Evolutionary conservation across 1,140 invertebrate species (phyloP).

Genomic region (Tyrophagus putrescentiae): DNA sequence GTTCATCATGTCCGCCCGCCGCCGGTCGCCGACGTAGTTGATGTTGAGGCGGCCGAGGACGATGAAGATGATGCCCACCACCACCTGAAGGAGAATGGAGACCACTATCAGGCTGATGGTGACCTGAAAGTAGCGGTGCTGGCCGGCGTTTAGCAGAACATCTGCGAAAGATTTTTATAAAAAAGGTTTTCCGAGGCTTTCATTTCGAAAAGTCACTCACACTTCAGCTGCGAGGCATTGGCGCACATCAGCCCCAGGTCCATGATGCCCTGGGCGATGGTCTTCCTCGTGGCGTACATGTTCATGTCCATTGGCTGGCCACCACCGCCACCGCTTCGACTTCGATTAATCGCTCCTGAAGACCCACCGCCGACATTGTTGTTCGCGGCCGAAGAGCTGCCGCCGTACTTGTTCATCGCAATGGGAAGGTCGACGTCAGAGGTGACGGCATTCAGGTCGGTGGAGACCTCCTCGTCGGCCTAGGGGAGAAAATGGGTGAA

Average conservation of each 20-base stretch:
- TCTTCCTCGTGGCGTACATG: conserved; percentile 70
- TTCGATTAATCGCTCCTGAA: too few relatives aligned
- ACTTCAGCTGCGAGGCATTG: conserved; percentile 65
- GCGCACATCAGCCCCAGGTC: conserved; percentile 37
- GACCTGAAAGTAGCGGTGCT: conserved; percentile 28
- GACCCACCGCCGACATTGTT: too few relatives aligned
- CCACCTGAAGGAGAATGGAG: conserved; percentile 70
- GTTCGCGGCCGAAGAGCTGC: too few relatives aligned
- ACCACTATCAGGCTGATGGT: conserved; percentile 59
- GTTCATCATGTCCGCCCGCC: conserved; percentile 26
- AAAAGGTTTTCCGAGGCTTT: neutral
- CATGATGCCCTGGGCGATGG: conserved; percentile 48
- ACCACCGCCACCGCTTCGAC: neutral
- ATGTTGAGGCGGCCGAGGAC: conserved; percentile 28
- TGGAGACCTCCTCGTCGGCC: conserved; percentile 6
- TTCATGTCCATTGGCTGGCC: conserved; percentile 48
- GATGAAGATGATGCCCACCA: conserved; percentile 28
- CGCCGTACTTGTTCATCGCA: too few relatives aligned
- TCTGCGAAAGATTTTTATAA: conserved; percentile 4
- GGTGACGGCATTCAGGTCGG: too few relatives aligned
- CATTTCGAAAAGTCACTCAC: neutral
- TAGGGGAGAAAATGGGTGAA: neutral
- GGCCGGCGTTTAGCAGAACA: conserved; percentile 16
- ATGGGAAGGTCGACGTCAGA: too few relatives aligned
- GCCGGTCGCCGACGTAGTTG: conserved; percentile 26